A percentile compares a stretch with the other conserved stretches of the same genome.
Conservation (phyloP, 2,797 vertebrate genomes). For the Helostoma temminkii region DNA sequence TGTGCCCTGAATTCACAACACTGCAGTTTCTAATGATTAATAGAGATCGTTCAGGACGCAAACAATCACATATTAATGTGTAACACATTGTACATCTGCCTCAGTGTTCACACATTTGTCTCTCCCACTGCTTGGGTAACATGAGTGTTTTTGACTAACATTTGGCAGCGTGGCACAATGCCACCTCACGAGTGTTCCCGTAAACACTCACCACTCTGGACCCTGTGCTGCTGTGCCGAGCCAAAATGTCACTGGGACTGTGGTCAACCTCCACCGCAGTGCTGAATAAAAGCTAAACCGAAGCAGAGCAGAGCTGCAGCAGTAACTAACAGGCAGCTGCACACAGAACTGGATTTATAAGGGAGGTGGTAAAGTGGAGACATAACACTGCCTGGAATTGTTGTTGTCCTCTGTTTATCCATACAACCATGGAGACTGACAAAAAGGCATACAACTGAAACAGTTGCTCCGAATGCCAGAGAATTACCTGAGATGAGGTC, state of each 20-base stretch:
- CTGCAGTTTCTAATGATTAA: slow-evolving; percentile 41
- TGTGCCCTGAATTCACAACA: slow-evolving; percentile 5
- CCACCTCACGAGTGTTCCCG: slow-evolving; percentile 76
- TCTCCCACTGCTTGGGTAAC: slow-evolving; percentile 42
- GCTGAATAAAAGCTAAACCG: slow-evolving; percentile 67
- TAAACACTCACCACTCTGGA: slow-evolving; percentile 75
- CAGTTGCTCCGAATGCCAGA: slow-evolving; percentile 55
- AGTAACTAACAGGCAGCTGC: slow-evolving; percentile 70
- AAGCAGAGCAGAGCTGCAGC: slow-evolving; percentile 43
- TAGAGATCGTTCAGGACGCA: slow-evolving; percentile 19
- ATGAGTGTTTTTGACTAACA: slow-evolving; percentile 65
- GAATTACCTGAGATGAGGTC: slow-evolving; percentile 61
- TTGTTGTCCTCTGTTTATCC: slow-evolving; percentile 76
- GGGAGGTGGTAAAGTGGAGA: slow-evolving; percentile 78
- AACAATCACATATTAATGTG: slow-evolving; percentile 40
- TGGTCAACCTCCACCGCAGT: slow-evolving; percentile 68
- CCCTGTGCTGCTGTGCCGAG: slow-evolving; percentile 56
- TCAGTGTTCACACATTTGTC: slow-evolving; percentile 37
- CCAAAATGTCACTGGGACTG: slow-evolving; percentile 74
- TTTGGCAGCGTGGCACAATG: slow-evolving; percentile 70
- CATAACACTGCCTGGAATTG: slow-evolving; percentile 74
- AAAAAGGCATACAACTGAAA: slow-evolving; percentile 69
- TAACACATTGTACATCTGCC: slow-evolving; percentile 51
- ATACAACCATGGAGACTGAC: slow-evolving; percentile 77
- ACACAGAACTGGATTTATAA: slow-evolving; percentile 75